phyloP scores from a whole-genome alignment of 2,797 vertebrate species.

The Poeciliopsis turneri region DNA sequence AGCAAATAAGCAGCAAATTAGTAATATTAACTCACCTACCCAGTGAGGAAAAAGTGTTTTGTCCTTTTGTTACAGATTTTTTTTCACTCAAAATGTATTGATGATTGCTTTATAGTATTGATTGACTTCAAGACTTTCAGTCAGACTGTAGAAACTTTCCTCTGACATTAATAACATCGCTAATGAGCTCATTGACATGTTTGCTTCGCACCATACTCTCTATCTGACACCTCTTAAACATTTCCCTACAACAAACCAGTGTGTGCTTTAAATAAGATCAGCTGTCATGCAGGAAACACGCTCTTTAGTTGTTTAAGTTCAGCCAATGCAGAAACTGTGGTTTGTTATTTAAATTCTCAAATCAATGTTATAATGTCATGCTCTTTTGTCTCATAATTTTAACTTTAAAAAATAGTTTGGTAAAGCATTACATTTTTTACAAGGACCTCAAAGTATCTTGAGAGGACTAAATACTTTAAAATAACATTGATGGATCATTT shows the following conservation, averaged over 20 bases:
- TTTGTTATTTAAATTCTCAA: background rate
- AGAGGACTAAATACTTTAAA: background rate
- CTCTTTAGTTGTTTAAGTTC: background rate
- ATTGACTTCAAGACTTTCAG: background rate
- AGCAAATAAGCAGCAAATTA: background rate
- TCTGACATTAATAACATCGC: background rate
- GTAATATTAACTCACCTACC: background rate
- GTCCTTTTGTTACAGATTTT: background rate
- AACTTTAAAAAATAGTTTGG: background rate
- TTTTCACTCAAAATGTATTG: background rate
- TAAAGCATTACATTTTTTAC: background rate
- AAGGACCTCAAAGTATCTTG: background rate
- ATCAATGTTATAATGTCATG: background rate
- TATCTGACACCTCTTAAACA: constrained; percentile 1
- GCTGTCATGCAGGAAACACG: background rate
- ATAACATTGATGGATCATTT: background rate
- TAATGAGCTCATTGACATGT: background rate
- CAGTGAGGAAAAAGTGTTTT: background rate
- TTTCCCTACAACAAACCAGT: background rate
- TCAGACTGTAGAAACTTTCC: background rate
- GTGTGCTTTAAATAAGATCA: background rate
- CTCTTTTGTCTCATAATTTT: background rate
- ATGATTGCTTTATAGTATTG: background rate
- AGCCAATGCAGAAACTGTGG: background rate
- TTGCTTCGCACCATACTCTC: background rate